phyloP scores from a whole-genome alignment of 2,113 vertebrate genomes.

The Lycaon pictus region DNA sequence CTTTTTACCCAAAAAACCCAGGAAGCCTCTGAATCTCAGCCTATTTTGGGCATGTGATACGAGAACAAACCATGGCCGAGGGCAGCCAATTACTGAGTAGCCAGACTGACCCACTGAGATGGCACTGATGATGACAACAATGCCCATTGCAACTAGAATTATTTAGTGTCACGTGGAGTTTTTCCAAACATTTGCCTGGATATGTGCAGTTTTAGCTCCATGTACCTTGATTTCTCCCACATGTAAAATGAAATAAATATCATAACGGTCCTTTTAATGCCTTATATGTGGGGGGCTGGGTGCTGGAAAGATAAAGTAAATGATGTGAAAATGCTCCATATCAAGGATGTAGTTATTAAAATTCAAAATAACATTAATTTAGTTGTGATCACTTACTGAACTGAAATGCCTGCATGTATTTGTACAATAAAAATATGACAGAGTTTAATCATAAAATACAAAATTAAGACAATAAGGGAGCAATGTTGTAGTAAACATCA shows the following conservation, averaged over 20 bases:
- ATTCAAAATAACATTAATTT: not conserved
- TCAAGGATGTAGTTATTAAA: not conserved
- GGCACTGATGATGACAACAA: not conserved
- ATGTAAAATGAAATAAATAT: constrained; percentile 33
- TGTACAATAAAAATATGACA: not conserved
- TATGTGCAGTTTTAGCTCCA: not conserved
- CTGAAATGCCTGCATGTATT: not conserved
- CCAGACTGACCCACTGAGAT: not conserved
- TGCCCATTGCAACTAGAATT: not conserved
- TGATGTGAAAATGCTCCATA: not conserved
- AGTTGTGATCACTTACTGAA: not conserved
- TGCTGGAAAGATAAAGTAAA: not conserved
- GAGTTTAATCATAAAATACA: constrained; percentile 33
- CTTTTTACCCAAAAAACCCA: not conserved
- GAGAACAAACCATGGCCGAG: not conserved
- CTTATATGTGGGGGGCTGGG: not conserved
- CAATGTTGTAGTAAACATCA: not conserved
- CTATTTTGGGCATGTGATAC: not conserved
- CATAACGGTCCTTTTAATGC: not conserved
- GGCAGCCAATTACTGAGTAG: not conserved
- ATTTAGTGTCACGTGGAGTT: not conserved
- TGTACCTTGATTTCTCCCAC: not conserved
- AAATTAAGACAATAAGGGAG: not conserved
- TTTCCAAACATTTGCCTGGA: not conserved
- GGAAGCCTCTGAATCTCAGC: not conserved